Evolutionary conservation across 2,113 vertebrate genomes (phyloP), one percentile per base, ranked within the genome.

Genomic region (Rutilus rutilus): DNA sequence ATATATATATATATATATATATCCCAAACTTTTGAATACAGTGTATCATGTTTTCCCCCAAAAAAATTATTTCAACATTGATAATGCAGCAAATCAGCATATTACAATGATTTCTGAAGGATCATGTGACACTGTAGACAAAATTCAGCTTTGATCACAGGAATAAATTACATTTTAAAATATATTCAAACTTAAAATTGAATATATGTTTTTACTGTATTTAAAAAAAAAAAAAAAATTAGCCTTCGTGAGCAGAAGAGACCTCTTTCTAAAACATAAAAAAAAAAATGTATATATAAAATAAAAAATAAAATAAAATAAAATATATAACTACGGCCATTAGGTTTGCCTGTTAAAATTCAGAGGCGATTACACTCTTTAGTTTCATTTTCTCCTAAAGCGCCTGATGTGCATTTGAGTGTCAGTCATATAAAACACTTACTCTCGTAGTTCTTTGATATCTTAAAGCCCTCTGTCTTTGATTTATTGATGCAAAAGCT

Each of bases 381-480:
- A 60, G 21, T 79, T 79, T 62, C 12, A 23, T 39, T 54, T 47
- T 52, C 30, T 12, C 15, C 50, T 42, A 45, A 65, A 76, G 39
- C 42, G 25, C 59, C 83, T n/a, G n/a, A 71, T 82, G 23, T 60
- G n/a, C 45, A 47, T 69, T 80, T 69, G 78, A 77, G 25, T 39
- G 36, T 21, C n/a, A 45, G 47, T 81, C 54, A 39, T 50, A 62
- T 27, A 45, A 80, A 80, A 82, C 25, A 17, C 64, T 52, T 69
- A 62, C 71, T 85, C 30, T 60, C 33, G 25, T 27, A 39, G 39
- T n/a, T 39, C 85, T 89, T 89, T 87, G 84, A 89, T 87, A 69
- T 84, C 67, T 82, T 89, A 60, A 85, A 82, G 78, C 74, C 80
- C 21, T 60, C 25, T 47, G 45, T 87, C 80, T 89, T 87, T 90